Evolutionary conservation across 2,113 vertebrate species (phyloP).

Genomic region (Strigops habroptila): DNA sequence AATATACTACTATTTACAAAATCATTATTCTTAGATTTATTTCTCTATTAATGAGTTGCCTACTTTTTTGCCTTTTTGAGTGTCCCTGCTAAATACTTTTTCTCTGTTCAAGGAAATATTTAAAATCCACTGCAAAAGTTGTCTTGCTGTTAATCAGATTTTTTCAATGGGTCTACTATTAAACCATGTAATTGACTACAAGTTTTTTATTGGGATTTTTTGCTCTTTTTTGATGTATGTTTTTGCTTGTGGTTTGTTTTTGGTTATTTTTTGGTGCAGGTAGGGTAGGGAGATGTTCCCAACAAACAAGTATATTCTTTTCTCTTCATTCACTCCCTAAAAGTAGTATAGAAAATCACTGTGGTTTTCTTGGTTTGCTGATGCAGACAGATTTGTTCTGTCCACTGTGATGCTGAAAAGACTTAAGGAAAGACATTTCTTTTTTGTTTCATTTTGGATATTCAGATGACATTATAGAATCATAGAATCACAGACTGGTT

Average conservation of each 20-base stretch:
- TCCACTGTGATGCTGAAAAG: background rate
- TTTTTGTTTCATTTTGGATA: background rate
- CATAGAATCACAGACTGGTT: background rate
- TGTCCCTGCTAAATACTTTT: background rate
- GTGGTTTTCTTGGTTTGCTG: background rate
- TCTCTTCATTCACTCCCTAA: background rate
- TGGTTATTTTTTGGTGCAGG: background rate
- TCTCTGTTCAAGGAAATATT: background rate
- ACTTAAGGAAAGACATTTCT: background rate
- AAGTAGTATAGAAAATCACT: background rate
- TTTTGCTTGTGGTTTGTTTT: background rate
- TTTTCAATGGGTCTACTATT: background rate
- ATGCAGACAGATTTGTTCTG: background rate
- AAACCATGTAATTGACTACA: background rate
- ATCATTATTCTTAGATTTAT: background rate
- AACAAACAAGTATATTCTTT: background rate
- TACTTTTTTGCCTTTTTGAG: background rate
- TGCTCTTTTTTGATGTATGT: no score
- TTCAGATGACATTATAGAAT: background rate
- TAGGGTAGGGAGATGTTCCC: fast-evolving
- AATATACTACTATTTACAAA: background rate
- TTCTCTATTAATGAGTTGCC: background rate
- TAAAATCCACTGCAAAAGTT: background rate
- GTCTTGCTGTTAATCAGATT: background rate
- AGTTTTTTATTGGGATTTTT: background rate